Conservation (phyloP, 1,140 invertebrate species). For the Aricia agestis region DNA sequence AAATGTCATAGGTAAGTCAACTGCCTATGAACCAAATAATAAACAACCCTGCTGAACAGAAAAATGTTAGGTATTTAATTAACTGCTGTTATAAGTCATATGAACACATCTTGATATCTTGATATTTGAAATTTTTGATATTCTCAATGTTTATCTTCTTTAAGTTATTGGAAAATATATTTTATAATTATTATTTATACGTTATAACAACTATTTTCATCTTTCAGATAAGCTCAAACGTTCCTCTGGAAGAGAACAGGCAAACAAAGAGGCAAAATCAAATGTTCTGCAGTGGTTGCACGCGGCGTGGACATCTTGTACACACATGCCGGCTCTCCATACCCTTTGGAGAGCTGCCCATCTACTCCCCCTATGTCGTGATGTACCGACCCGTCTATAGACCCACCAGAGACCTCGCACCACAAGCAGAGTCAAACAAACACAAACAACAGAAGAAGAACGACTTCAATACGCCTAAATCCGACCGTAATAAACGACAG, state of each 20-base stretch:
- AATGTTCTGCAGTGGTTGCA: conserved; percentile 80
- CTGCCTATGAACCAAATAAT: too few relatives aligned
- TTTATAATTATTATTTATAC: too few relatives aligned
- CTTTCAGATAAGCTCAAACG: conserved; percentile 46
- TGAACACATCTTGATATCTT: too few relatives aligned
- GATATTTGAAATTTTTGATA: too few relatives aligned
- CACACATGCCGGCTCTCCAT: conserved; percentile 70
- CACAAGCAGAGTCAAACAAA: conserved; percentile 28
- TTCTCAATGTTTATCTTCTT: too few relatives aligned
- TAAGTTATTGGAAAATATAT: too few relatives aligned
- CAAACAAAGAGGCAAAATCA: conserved; percentile 56
- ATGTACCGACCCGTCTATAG: conserved; percentile 48
- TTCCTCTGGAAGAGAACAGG: conserved; percentile 49
- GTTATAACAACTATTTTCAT: background rate
- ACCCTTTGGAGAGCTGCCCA: conserved; percentile 55
- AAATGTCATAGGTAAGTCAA: too few relatives aligned
- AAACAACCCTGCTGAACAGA: too few relatives aligned
- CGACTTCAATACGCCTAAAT: conserved; percentile 26
- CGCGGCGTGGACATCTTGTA: conserved; percentile 78
- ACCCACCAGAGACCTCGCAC: conserved; percentile 17
- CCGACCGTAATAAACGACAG: conserved; percentile 45
- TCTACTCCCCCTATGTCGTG: conserved; percentile 57
- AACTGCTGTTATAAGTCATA: too few relatives aligned
- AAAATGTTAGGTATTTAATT: too few relatives aligned
- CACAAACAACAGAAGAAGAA: conserved; percentile 29